Percentiles rank a stretch among this genome's conserved stretches.
phyloP scores from a whole-genome alignment of 2,113 vertebrate species.

The Brienomyrus longianalis region DNA sequence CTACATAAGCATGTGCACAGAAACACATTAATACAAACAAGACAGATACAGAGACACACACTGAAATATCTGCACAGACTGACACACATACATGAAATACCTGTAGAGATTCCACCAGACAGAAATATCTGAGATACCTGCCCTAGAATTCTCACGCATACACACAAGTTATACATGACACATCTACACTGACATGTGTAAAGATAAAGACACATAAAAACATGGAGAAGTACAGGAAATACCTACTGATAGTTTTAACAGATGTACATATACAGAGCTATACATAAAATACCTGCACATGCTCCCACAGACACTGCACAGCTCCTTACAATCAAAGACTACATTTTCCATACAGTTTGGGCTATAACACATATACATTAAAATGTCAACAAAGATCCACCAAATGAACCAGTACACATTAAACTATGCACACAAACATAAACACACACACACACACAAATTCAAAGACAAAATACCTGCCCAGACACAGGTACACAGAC shows the following conservation, averaged over 20 bases:
- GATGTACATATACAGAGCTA: not conserved
- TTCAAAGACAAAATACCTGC: not conserved
- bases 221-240: not conserved
- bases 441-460: not conserved
- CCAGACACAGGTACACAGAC: slow-evolving; percentile 26
- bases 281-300: not conserved
- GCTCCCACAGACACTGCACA: not conserved
- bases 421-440: not conserved
- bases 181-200: slow-evolving; percentile 5
- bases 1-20: not conserved
- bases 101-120: not conserved
- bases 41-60: slow-evolving; percentile 5
- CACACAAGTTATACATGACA: not conserved
- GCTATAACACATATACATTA: not conserved
- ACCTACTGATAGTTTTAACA: not conserved
- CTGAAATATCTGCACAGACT: slow-evolving; percentile 27
- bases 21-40: not conserved
- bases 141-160: not conserved
- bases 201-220: slow-evolving; percentile 23
- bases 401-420: not conserved
- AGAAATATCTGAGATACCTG: not conserved
- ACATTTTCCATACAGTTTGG: not conserved
- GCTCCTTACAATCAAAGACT: not conserved
- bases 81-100: not conserved
- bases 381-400: not conserved